A percentile compares a stretch with the other conserved stretches of the same genome.
These are phyloP conservation scores for Odontothrips loti DNA, from an alignment of 2,888 invertebrate genomes.

Conservation along the genomic window DNA sequence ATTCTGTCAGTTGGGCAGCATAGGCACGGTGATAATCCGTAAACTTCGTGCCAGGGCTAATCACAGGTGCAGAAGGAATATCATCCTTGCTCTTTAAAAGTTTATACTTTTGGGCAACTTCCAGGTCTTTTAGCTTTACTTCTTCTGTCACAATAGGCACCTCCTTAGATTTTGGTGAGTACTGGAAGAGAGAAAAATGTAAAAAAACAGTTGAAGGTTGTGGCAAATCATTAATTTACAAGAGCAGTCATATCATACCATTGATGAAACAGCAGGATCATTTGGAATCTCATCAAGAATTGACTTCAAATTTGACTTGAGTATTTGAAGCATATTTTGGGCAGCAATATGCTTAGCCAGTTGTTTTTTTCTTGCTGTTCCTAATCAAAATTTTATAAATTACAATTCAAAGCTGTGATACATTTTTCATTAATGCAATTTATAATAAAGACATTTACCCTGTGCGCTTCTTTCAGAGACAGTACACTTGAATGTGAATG, in stretches of 20 bases:
- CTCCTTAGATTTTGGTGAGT: background rate
- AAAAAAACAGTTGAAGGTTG: background rate
- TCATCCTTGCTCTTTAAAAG: background rate
- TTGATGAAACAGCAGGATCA: conserved; percentile 9
- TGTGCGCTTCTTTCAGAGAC: conserved; percentile 6
- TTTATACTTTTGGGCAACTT: background rate
- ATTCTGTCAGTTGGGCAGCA: background rate
- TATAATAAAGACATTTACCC: background rate
- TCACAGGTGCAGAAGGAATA: background rate
- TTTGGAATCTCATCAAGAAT: background rate
- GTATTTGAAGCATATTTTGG: background rate
- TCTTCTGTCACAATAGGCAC: background rate
- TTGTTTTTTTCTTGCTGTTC: background rate
- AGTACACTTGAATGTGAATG: background rate
- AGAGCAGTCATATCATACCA: background rate
- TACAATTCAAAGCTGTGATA: background rate
- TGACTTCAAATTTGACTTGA: background rate
- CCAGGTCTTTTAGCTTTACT: background rate
- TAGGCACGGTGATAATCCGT: background rate
- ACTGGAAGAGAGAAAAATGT: background rate
- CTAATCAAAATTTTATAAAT: background rate
- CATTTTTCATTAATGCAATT: background rate
- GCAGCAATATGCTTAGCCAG: background rate
- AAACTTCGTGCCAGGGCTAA: background rate
- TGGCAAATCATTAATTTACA: background rate